phyloP scores from a whole-genome alignment of 2,888 invertebrate genomes.

The Drosophila greeni region DNA sequence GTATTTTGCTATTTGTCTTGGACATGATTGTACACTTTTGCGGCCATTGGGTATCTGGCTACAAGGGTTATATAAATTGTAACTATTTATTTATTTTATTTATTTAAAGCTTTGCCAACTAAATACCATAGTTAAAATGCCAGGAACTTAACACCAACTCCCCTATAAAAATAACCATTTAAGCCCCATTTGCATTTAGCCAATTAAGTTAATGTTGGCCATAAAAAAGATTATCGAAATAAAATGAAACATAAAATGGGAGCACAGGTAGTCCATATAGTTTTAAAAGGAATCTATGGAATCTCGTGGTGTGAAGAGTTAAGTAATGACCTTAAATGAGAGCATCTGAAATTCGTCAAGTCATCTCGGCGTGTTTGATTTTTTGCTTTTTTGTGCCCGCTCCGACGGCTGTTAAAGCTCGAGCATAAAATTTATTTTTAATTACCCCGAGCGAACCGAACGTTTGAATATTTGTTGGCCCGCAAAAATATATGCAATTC shows the following conservation, averaged over 20 bases:
- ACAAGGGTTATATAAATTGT: slow-evolving; percentile 4
- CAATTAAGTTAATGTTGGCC: slow-evolving; percentile 9
- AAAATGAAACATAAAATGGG: slow-evolving; percentile 3
- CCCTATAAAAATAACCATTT: slow-evolving; percentile 3
- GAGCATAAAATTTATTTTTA: slow-evolving; percentile 46
- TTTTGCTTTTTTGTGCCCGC: slow-evolving; percentile 1
- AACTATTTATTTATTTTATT: background rate
- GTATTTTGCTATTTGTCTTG: slow-evolving; percentile 25
- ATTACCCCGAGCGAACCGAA: slow-evolving; percentile 31
- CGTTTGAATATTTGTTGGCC: slow-evolving; percentile 28
- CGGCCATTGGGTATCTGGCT: background rate
- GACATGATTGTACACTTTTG: slow-evolving; percentile 21
- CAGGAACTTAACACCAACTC: background rate
- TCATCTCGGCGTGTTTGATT: background rate
- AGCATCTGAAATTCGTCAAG: slow-evolving; percentile 21
- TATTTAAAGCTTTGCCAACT: background rate
- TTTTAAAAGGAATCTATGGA: slow-evolving; percentile 1
- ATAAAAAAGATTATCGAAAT: slow-evolving; percentile 9
- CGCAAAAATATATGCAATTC: slow-evolving; percentile 25
- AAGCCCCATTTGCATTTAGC: slow-evolving; percentile 10
- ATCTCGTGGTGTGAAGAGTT: background rate
- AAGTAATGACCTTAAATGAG: slow-evolving; percentile 12
- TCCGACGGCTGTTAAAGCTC: slow-evolving; percentile 36
- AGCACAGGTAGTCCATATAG: slow-evolving; percentile 3
- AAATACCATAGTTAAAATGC: background rate